Evolutionary conservation across 2,113 vertebrate species (phyloP).

Genomic region (Amblyornis subalaris): DNA sequence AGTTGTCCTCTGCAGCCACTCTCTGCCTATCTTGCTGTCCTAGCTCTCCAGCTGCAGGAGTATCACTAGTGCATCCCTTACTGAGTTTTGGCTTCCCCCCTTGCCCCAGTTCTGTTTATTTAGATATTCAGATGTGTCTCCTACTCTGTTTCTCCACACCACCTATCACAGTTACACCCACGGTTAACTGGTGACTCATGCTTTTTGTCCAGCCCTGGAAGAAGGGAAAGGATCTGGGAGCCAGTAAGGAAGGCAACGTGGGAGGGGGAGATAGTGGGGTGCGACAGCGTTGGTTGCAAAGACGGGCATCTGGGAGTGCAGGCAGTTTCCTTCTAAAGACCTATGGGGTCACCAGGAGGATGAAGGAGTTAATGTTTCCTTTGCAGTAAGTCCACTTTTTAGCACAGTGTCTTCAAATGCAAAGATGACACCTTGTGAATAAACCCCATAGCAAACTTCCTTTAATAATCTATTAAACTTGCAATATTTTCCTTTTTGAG

Average conservation of each 20-base stretch:
- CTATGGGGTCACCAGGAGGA: not conserved
- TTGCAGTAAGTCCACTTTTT: not conserved
- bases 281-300: not conserved
- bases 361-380: not conserved
- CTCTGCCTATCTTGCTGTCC: not conserved
- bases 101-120: not conserved
- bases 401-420: not conserved
- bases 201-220: not conserved
- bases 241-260: not conserved
- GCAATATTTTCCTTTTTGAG: not conserved
- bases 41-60: not conserved
- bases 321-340: not conserved
- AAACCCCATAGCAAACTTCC: not conserved
- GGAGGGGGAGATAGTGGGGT: rapidly evolving
- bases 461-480: not conserved
- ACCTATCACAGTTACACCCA: not conserved
- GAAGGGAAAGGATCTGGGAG: not conserved
- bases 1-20: not conserved
- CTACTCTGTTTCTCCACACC: not conserved
- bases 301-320: not conserved
- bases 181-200: not conserved
- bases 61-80: not conserved
- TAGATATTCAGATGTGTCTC: not conserved
- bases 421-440: not conserved
- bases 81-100: not conserved